These are phyloP conservation scores for Congeria kusceri DNA, from an alignment of 2,888 invertebrate genomes.

Conservation along the genomic window DNA sequence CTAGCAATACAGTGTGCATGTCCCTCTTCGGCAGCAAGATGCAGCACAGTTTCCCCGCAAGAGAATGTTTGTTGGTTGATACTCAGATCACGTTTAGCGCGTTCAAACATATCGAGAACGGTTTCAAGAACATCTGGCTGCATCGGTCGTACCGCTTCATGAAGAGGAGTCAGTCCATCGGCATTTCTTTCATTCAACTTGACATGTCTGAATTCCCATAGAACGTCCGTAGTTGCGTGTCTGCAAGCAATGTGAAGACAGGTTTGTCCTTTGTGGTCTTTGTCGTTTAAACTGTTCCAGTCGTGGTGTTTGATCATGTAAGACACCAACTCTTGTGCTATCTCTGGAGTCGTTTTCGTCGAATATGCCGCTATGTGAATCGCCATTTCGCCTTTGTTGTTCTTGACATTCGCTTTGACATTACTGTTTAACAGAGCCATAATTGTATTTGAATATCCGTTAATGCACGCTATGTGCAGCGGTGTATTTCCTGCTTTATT, in stretches of 20 bases:
- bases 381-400: conserved; percentile 75
- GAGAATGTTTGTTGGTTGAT: conserved; percentile 71
- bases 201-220: conserved; percentile 75
- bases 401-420: conserved; percentile 76
- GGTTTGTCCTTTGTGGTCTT: conserved; percentile 78
- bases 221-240: conserved; percentile 68
- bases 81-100: conserved; percentile 70
- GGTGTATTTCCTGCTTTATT: conserved; percentile 80
- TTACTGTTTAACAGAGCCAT: conserved; percentile 69
- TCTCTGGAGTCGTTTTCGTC: conserved; percentile 56
- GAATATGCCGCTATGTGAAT: conserved; percentile 77
- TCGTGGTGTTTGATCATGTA: conserved; percentile 79
- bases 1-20: conserved; percentile 62
- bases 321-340: conserved; percentile 72
- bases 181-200: conserved; percentile 70
- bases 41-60: conserved; percentile 64
- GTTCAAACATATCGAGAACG: conserved; percentile 75
- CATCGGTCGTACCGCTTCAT: conserved; percentile 69
- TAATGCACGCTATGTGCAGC: conserved; percentile 80
- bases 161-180: conserved; percentile 72
- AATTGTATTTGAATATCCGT: conserved; percentile 74
- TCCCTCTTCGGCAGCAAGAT: conserved; percentile 69
- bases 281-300: conserved; percentile 80
- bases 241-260: conserved; percentile 81
- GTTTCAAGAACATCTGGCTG: conserved; percentile 68